Evolutionary conservation across 53 echinoderm and acorn worm species (phyloP).

Genomic region (Crossaster papposus): DNA sequence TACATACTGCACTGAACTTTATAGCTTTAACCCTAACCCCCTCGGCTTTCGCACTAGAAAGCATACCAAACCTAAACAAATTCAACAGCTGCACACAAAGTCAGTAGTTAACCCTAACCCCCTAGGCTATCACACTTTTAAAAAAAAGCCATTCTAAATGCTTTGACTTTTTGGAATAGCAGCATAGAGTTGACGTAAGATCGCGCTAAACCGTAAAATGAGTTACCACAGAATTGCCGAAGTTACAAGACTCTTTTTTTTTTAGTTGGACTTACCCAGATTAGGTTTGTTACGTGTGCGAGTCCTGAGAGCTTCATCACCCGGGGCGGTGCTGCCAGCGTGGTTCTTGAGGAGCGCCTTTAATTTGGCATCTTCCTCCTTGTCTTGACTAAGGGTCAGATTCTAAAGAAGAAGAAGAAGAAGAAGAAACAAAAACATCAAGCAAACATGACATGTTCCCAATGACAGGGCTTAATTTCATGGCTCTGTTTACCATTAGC

Average conservation of each 20-base stretch:
- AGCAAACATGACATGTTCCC: too few relatives aligned
- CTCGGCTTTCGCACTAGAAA: too few relatives aligned
- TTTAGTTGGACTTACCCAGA: slow-evolving; percentile 47
- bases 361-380: slow-evolving; percentile 87
- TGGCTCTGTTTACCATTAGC: too few relatives aligned
- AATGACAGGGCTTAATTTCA: too few relatives aligned
- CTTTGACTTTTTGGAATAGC: too few relatives aligned
- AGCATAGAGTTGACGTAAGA: not conserved
- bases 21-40: too few relatives aligned
- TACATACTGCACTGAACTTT: too few relatives aligned
- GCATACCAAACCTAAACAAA: too few relatives aligned
- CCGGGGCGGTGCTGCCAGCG: slow-evolving; percentile 87
- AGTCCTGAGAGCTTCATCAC: slow-evolving; percentile 81
- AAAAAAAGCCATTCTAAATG: too few relatives aligned
- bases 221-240: not conserved
- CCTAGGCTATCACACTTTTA: too few relatives aligned
- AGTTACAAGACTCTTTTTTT: not conserved
- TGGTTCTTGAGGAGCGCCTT: slow-evolving; percentile 81
- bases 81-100: too few relatives aligned
- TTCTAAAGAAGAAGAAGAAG: slow-evolving; percentile 32
- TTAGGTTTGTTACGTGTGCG: slow-evolving; percentile 59
- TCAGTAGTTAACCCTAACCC: too few relatives aligned
- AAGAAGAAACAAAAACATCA: not conserved
- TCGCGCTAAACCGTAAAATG: not conserved
- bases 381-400: slow-evolving; percentile 79